A percentile compares a stretch with the other conserved stretches of the same genome.
phyloP scores from a whole-genome alignment of 2,888 invertebrate species.

The Malacosoma neustria region DNA sequence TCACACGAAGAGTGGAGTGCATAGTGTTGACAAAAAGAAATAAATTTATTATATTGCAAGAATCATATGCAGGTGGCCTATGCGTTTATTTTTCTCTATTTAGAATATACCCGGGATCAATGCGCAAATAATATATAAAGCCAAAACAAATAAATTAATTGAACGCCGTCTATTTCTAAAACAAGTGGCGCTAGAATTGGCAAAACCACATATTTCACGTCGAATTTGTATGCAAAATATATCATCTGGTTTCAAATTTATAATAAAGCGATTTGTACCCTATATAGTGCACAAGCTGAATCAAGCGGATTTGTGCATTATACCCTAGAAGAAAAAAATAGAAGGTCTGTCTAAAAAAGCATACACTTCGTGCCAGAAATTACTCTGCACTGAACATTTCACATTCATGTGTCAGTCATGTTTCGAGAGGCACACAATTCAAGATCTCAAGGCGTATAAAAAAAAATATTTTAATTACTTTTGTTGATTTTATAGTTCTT shows the following conservation, averaged over 20 bases:
- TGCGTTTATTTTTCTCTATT: conserved; percentile 7
- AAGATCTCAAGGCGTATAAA: too few species aligned
- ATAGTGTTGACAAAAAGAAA: conserved; percentile 24
- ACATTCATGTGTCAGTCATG: too few species aligned
- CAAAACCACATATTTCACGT: conserved; percentile 10
- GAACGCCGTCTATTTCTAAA: conserved; percentile 12
- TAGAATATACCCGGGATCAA: conserved; percentile 14
- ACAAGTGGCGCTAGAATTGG: conserved; percentile 9
- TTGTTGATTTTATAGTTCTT: too few species aligned
- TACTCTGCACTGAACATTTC: too few species aligned
- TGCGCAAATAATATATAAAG: conserved; percentile 15
- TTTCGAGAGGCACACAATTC: too few species aligned
- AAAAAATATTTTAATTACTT: too few species aligned
- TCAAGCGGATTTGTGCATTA: background rate
- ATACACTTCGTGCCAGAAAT: too few species aligned
- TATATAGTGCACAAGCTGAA: conserved; percentile 5
- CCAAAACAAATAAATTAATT: conserved; percentile 9
- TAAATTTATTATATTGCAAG: conserved; percentile 19
- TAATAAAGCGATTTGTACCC: background rate
- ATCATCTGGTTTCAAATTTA: conserved; percentile 5
- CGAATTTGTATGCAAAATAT: conserved; percentile 7
- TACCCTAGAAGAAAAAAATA: background rate
- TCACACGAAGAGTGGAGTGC: conserved; percentile 22
- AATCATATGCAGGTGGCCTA: conserved; percentile 4
- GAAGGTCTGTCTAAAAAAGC: background rate